Conservation (phyloP, 2,113 vertebrate genomes). For the Phrynosoma blainvillii region DNA sequence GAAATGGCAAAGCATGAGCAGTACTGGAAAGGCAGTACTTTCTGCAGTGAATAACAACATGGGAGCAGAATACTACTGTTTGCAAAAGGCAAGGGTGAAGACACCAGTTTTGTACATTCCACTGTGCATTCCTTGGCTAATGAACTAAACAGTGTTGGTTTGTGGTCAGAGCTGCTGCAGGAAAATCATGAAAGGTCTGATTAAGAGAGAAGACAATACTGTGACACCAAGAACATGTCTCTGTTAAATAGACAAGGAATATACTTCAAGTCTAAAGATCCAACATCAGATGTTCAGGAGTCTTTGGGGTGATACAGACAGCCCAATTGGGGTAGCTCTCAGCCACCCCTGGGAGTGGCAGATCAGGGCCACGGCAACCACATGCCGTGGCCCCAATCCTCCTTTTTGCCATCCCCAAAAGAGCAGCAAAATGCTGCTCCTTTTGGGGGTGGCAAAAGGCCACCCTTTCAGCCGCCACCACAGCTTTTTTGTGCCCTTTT, state of each 20-base stretch:
- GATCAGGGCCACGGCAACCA: too few relatives aligned
- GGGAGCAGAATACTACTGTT: neutral
- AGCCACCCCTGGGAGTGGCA: too few relatives aligned
- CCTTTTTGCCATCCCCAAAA: too few relatives aligned
- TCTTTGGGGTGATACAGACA: too few relatives aligned
- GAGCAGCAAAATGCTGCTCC: too few relatives aligned
- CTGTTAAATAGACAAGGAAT: neutral
- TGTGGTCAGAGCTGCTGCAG: neutral
- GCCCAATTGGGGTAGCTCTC: too few relatives aligned
- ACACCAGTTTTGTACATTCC: neutral
- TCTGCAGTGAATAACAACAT: neutral
- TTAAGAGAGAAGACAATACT: neutral
- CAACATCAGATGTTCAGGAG: neutral
- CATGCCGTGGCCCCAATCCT: too few relatives aligned
- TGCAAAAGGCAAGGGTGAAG: neutral
- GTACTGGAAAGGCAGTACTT: neutral
- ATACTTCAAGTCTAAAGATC: neutral
- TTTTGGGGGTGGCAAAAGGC: too few relatives aligned
- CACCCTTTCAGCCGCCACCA: too few relatives aligned
- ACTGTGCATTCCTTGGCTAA: constrained; percentile 19
- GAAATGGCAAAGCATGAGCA: neutral
- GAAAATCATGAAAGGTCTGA: neutral
- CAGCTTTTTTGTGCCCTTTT: too few relatives aligned
- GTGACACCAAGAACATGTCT: neutral
- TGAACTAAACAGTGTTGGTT: constrained; percentile 2